These are phyloP conservation scores for Clarias pachynema DNA, from an alignment of 2,797 vertebrate genomes.

Conservation along the genomic window DNA sequence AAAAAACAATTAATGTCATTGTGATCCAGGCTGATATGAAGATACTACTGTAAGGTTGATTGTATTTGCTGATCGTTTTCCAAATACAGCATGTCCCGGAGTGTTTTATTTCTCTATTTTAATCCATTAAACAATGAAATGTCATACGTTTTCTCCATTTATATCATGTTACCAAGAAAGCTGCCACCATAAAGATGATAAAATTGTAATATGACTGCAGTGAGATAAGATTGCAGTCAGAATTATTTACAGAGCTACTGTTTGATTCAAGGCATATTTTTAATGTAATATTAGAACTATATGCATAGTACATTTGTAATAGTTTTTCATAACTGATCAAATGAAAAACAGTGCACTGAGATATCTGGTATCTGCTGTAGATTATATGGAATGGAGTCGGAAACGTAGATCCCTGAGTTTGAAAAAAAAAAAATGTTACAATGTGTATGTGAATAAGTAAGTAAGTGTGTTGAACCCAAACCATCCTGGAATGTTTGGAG, in stretches of 20 bases:
- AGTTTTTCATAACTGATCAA: constrained; percentile 34
- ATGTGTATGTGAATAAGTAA: constrained; percentile 25
- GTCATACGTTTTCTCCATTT: background rate
- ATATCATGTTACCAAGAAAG: background rate
- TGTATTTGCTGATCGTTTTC: background rate
- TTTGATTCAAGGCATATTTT: background rate
- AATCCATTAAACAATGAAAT: background rate
- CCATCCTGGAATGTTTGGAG: constrained; percentile 49
- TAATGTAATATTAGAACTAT: background rate
- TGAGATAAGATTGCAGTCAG: background rate
- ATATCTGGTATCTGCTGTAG: background rate
- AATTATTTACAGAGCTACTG: background rate
- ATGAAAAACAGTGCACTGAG: constrained; percentile 7
- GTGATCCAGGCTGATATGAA: background rate
- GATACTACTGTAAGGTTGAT: background rate
- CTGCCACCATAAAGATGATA: background rate
- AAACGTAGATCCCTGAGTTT: constrained; percentile 37
- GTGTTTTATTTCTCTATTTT: background rate
- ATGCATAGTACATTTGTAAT: background rate
- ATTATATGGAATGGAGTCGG: constrained; percentile 27
- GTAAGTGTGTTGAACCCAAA: constrained; percentile 26
- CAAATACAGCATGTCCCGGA: background rate
- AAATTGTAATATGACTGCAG: background rate
- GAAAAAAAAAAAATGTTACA: constrained; percentile 5
- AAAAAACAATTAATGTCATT: background rate